Base-by-base conservation (phyloP, 1,140 invertebrate genomes). In the Plectrocnemia conspersa region DNA sequence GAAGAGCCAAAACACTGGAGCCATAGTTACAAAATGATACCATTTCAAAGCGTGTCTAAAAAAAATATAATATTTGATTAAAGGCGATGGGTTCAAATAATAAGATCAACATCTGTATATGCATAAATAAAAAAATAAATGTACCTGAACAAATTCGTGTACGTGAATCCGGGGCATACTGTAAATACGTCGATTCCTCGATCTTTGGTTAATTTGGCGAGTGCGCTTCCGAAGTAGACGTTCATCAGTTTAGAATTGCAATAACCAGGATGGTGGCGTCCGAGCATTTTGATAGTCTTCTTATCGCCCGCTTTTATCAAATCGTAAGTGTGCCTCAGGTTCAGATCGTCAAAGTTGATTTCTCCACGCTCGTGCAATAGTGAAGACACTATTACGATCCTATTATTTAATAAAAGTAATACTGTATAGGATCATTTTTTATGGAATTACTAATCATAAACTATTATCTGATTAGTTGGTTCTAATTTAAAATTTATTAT, bases 131-230 rank as follows among this genome's bases (percentile, higher is more conserved):
- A 10, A 19, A 13, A n/a, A n/a, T n/a, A 13, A 40, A 44, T 52
- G 55, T 61, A 74, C 72, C 72, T 73, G 59, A 75, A 76, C 21
- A 76, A 50, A 57, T 83, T 82, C 1, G 91, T 92, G 50, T 86
- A 87, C 16, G 86, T 86, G 66, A 91, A 89, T 21, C 92, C 91
- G 16, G 91, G 92, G 64, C 90, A 91, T 41, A 88, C 78, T 27
- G 82, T 79, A 64, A 88, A 86, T 2, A 88, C 83, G 57, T 80
- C 81, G 7, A 92, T 75, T 27, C 80, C 81, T 23, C 68, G 72
- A 18, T 76, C 77, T 64, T 78, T 66, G 3, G 77, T 64, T 57
- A 76, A 73, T 35, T 73, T 77, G 0, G 84, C 74, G 44, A 91
- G 66, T 48, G 85, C 80, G 35, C 70, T 70, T 1, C 75, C 78